Evolutionary conservation across 2,888 invertebrate genomes (phyloP).

Genomic region (Pheosia gnoma): DNA sequence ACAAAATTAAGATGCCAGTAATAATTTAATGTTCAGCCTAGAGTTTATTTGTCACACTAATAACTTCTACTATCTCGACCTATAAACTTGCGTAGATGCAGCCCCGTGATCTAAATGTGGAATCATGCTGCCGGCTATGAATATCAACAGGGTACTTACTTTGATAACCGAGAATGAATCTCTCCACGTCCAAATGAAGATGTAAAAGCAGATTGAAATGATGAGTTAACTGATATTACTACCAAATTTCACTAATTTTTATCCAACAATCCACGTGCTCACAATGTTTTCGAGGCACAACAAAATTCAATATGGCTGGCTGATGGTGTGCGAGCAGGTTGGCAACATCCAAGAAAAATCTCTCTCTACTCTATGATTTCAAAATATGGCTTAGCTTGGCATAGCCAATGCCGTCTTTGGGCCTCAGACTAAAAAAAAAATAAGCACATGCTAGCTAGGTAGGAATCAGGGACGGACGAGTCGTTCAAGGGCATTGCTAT

Average conservation of each 20-base stretch:
- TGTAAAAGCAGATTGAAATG: constrained; percentile 55
- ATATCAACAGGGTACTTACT: constrained; percentile 64
- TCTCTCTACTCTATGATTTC: constrained; percentile 10
- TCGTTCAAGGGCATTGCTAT: no score
- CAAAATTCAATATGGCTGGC: constrained; percentile 89
- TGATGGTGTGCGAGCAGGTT: constrained; percentile 45
- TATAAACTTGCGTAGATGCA: constrained; percentile 29
- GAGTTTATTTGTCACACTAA: constrained; percentile 1
- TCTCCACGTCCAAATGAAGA: constrained; percentile 52
- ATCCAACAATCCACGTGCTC: constrained; percentile 87
- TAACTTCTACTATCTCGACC: constrained; percentile 11
- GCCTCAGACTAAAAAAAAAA: neutral
- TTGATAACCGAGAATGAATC: constrained; percentile 58
- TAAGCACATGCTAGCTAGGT: no score
- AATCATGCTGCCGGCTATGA: constrained; percentile 64
- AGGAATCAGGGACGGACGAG: no score
- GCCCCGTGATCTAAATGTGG: constrained; percentile 62
- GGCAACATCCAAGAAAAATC: constrained; percentile 52
- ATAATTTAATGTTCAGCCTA: constrained; percentile 9
- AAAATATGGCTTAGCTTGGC: neutral
- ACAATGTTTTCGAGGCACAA: constrained; percentile 87
- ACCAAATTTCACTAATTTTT: constrained; percentile 73
- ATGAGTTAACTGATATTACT: constrained; percentile 64
- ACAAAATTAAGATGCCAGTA: constrained; percentile 20
- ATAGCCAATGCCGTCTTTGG: neutral